These are phyloP conservation scores for Meganola albula DNA, from an alignment of 2,888 invertebrate genomes.

Conservation along the genomic window DNA sequence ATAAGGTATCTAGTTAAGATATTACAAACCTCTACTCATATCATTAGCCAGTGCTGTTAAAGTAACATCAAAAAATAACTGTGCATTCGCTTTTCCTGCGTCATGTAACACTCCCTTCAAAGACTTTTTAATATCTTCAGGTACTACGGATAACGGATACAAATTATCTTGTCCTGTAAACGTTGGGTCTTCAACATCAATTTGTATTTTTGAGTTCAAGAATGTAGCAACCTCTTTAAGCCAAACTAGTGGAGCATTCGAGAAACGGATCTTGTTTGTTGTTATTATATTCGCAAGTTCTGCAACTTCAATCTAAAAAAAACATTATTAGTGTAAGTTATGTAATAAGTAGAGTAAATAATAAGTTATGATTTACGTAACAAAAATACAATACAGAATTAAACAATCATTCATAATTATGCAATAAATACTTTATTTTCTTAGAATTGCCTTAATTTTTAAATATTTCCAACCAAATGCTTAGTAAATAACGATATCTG, in stretches of 20 bases:
- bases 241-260: constrained; percentile 83
- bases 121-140: constrained; percentile 56
- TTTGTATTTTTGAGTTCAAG: constrained; percentile 79
- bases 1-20: no score
- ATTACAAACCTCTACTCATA: constrained; percentile 81
- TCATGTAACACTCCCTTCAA: constrained; percentile 74
- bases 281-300: constrained; percentile 73
- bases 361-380: no score
- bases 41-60: constrained; percentile 84
- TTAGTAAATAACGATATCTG: no score
- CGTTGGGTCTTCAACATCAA: constrained; percentile 80
- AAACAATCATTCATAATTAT: no score
- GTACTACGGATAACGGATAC: constrained; percentile 77
- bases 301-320: constrained; percentile 78
- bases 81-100: constrained; percentile 79
- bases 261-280: constrained; percentile 80
- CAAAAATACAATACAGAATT: no score
- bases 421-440: no score
- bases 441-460: no score
- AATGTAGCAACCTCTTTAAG: constrained; percentile 82
- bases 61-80: constrained; percentile 84
- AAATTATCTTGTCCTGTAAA: constrained; percentile 74
- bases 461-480: no score
- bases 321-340: not conserved
- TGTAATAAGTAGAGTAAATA: not conserved